A percentile compares a stretch with the other conserved stretches of the same genome.
Conservation (phyloP, 2,797 vertebrate species). For the Danio tinwini region DNA sequence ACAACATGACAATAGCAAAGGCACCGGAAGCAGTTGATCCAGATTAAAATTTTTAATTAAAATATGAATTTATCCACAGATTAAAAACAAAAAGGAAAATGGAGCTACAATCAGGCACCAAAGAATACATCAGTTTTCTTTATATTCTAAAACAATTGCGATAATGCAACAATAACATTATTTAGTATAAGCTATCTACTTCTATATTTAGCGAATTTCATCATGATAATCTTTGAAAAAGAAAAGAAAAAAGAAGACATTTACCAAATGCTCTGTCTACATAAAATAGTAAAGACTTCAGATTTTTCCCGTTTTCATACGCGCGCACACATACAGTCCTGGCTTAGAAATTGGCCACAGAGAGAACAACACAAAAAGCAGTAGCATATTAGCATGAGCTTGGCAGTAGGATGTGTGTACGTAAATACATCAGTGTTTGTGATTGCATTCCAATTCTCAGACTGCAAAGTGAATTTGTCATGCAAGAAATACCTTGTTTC, state of each 20-base stretch:
- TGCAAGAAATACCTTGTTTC: constrained; percentile 30
- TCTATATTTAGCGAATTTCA: constrained; percentile 55
- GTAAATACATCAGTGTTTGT: constrained; percentile 9
- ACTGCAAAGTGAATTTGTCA: constrained; percentile 29
- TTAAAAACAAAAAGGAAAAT: constrained; percentile 85
- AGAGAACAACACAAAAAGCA: constrained; percentile 71
- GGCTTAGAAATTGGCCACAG: constrained; percentile 72
- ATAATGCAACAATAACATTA: constrained; percentile 85
- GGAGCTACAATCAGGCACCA: constrained; percentile 87
- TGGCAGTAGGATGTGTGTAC: constrained; percentile 66
- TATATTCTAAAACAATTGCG: constrained; percentile 77
- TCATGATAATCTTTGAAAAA: constrained; percentile 68
- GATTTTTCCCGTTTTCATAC: constrained; percentile 65
- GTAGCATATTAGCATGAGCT: constrained; percentile 71
- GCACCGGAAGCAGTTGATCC: constrained; percentile 56
- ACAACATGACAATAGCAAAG: neutral
- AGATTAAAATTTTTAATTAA: constrained; percentile 83
- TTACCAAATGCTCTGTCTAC: constrained; percentile 74
- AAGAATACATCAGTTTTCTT: constrained; percentile 79
- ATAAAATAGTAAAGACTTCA: constrained; percentile 73
- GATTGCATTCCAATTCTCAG: constrained; percentile 13
- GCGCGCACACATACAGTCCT: constrained; percentile 53
- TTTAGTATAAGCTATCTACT: constrained; percentile 71
- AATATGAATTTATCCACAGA: constrained; percentile 86
- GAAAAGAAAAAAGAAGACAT: constrained; percentile 70